Evolutionary conservation across 1,140 invertebrate genomes (phyloP).

Genomic region (Zaprionus gabonicus): DNA sequence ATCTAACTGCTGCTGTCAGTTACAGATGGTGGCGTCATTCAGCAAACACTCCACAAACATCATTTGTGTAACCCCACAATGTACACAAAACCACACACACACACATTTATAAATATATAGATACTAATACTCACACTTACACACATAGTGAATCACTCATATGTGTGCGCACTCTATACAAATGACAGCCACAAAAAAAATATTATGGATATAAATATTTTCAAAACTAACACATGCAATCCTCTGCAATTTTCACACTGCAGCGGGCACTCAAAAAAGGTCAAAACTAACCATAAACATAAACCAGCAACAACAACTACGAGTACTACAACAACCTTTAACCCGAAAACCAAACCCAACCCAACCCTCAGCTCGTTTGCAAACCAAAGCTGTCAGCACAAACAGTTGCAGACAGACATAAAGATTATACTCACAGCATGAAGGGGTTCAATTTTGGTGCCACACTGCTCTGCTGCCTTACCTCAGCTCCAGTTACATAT

Average conservation of each 20-base stretch:
- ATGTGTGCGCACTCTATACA: conserved; percentile 14
- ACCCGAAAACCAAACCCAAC: conserved; percentile 7
- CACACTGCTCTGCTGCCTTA: conserved; percentile 6
- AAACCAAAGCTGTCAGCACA: conserved; percentile 64
- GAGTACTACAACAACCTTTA: conserved; percentile 17
- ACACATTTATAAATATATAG: conserved; percentile 13
- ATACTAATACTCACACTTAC: conserved; percentile 25
- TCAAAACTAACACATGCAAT: conserved; percentile 72
- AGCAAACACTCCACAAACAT: conserved; percentile 64
- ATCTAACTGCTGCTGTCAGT: conserved; percentile 67
- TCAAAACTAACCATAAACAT: conserved; percentile 36
- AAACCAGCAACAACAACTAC: conserved; percentile 15
- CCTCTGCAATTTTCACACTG: conserved; percentile 76
- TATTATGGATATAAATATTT: conserved; percentile 75
- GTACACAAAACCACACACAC: neutral
- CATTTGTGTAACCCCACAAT: conserved; percentile 62
- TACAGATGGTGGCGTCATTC: conserved; percentile 65
- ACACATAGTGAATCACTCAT: conserved; percentile 14
- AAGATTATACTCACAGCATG: conserved; percentile 67
- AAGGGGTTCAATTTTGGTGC: conserved; percentile 14
- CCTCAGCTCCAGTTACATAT: conserved; percentile 28
- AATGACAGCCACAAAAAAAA: conserved; percentile 74
- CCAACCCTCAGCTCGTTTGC: neutral
- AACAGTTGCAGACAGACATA: conserved; percentile 79
- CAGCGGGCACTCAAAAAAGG: conserved; percentile 25